Evolutionary conservation across 2,888 invertebrate genomes (phyloP).

Genomic region (Andrena praecox): DNA sequence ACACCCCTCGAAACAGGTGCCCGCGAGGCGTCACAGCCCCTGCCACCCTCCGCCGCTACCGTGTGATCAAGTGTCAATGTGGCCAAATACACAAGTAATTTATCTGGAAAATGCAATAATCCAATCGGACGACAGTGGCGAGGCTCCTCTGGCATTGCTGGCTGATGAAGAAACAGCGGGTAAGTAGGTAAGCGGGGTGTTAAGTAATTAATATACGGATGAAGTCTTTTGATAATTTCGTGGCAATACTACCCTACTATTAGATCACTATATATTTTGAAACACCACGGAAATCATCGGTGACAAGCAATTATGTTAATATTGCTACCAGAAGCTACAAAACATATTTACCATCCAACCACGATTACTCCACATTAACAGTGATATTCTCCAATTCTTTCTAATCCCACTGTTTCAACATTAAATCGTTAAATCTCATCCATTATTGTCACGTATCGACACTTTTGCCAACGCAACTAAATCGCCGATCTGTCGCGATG

Average conservation of each 20-base stretch:
- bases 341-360: neutral
- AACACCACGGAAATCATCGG: neutral
- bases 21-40: conserved; percentile 46
- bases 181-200: neutral
- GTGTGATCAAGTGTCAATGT: neutral
- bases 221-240: neutral
- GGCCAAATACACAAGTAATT: conserved; percentile 31
- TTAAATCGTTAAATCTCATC: conserved; percentile 27
- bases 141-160: neutral
- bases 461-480: conserved; percentile 18
- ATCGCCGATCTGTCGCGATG: neutral
- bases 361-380: neutral
- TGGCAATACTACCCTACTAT: no score
- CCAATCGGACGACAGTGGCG: conserved; percentile 18
- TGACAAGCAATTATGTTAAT: neutral
- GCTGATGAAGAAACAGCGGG: neutral
- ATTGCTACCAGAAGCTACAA: neutral
- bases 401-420: conserved; percentile 4
- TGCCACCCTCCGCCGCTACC: neutral
- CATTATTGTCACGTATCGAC: conserved; percentile 20
- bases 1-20: conserved; percentile 64
- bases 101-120: conserved; percentile 45
- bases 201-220: neutral
- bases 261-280: no score
- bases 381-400: conserved; percentile 8